These are phyloP conservation scores for Dermatophagoides farinae DNA, from an alignment of 1,140 invertebrate genomes.

Conservation along the genomic window DNA sequence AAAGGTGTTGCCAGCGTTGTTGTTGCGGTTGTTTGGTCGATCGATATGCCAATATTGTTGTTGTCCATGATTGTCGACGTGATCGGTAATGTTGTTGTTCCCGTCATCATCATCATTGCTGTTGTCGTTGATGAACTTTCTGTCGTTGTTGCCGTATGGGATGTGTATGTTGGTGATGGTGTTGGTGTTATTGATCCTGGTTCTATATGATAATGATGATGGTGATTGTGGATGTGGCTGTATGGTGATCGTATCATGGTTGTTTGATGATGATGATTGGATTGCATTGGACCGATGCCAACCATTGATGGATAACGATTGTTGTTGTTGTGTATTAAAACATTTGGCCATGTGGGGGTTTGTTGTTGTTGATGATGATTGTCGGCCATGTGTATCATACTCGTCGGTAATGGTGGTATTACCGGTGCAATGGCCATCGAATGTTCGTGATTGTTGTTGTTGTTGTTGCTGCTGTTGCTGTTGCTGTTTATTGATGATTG, in stretches of 20 bases:
- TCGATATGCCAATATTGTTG: not conserved
- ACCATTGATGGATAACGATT: not conserved
- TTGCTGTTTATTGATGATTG: no score
- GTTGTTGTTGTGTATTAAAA: not conserved
- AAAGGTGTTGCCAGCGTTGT: not conserved
- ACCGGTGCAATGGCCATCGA: no score
- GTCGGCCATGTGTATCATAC: no score
- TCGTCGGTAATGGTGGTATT: no score
- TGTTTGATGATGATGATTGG: not conserved
- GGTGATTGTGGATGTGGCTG: no score
- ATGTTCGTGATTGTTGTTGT: no score
- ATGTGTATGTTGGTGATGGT: no score
- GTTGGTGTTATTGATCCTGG: no score
- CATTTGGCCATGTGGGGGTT: not conserved
- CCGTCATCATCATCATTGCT: not conserved
- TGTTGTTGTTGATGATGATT: no score
- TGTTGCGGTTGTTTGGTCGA: not conserved
- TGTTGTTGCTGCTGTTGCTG: no score
- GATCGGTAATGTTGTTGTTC: not conserved
- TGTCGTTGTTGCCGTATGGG: not conserved
- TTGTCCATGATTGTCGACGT: not conserved
- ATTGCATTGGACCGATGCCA: not conserved
- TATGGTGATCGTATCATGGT: no score
- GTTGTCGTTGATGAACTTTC: not conserved
- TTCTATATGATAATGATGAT: no score